These are phyloP conservation scores for Acleris laterana DNA, from an alignment of 2,888 invertebrate genomes.

Conservation along the genomic window DNA sequence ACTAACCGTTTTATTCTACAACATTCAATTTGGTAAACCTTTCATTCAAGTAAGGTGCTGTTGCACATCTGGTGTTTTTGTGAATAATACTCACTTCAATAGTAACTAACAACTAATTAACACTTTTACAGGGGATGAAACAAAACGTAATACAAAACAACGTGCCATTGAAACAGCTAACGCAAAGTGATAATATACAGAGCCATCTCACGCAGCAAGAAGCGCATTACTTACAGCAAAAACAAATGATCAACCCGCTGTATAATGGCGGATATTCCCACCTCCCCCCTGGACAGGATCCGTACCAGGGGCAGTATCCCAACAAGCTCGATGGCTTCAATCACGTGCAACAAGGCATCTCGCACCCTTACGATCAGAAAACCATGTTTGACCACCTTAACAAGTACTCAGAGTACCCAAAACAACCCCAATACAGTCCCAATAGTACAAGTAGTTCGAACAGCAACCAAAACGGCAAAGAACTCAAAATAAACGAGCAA, in stretches of 20 bases:
- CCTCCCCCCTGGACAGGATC: constrained; percentile 67
- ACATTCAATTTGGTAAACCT: too few relatives aligned
- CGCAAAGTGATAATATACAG: constrained; percentile 78
- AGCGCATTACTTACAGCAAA: constrained; percentile 81
- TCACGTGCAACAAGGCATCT: constrained; percentile 78
- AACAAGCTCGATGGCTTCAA: constrained; percentile 70
- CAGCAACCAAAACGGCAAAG: constrained; percentile 78
- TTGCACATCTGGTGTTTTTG: too few relatives aligned
- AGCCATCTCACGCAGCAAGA: constrained; percentile 77
- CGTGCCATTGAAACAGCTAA: constrained; percentile 82
- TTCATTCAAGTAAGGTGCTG: too few relatives aligned
- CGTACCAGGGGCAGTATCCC: constrained; percentile 72
- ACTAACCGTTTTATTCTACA: too few relatives aligned
- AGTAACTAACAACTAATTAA: constrained; percentile 37
- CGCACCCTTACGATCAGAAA: constrained; percentile 78
- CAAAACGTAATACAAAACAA: constrained; percentile 80
- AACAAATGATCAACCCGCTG: constrained; percentile 79
- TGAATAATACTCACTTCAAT: constrained; percentile 3
- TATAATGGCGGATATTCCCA: constrained; percentile 74
- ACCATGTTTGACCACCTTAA: constrained; percentile 71
- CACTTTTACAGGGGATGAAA: constrained; percentile 70
- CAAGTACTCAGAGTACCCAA: constrained; percentile 79
- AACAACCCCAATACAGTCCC: constrained; percentile 84
- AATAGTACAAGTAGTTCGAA: constrained; percentile 81
- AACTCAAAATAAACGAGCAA: constrained; percentile 79